Base-by-base conservation (phyloP, 2,888 invertebrate species). In the Andrena haemorrhoa region DNA sequence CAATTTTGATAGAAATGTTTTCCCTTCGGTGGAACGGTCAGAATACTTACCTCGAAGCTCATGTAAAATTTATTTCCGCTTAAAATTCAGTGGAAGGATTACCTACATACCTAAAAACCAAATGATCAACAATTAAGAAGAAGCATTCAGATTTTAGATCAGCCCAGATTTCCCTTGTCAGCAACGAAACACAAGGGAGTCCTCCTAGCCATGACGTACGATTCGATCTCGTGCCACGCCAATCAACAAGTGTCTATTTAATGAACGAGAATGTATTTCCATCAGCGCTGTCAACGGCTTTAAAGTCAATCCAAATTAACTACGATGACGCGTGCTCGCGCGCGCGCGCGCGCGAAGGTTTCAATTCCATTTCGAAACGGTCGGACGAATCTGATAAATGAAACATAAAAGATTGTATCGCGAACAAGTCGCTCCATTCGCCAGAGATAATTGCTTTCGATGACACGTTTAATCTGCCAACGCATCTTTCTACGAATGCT, bases 171-270 rank as follows among this genome's bases (percentile, higher is more conserved):
- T 61, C 33, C 33, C 6, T 33, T 33, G n/a, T 0, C 7, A 20
- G 1, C n/a, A 33, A 29, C 51, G 41, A n/a, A 12, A 29, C 47
- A 29, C 2, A 61, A 49, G 3, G 33, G n/a, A 70, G 70, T 74
- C 72, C 71, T 77, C 63, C 61, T 63, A 69, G 65, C 5, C 16
- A 56, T 51, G 63, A 16, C 70, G 49, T 49, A 35, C 71, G 66
- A 83, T 79, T 66, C 68, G 79, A 82, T 83, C 78, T 71, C 78
- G 64, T 60, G 58, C 23, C 65, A 51, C 51, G 75, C 84, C 85
- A 85, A 84, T 86, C 86, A 85, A 88, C 86, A 88, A 88, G 88
- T 88, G 88, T 88, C 88, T 75, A 85, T 84, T 86, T 87, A 87
- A 87, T 86, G 86, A 87, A 86, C 84, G 69, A 56, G 69, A 63